Percentiles rank a stretch among this genome's conserved stretches.
phyloP scores from a whole-genome alignment of 1,140 invertebrate genomes.

The Zophobas atratus region DNA sequence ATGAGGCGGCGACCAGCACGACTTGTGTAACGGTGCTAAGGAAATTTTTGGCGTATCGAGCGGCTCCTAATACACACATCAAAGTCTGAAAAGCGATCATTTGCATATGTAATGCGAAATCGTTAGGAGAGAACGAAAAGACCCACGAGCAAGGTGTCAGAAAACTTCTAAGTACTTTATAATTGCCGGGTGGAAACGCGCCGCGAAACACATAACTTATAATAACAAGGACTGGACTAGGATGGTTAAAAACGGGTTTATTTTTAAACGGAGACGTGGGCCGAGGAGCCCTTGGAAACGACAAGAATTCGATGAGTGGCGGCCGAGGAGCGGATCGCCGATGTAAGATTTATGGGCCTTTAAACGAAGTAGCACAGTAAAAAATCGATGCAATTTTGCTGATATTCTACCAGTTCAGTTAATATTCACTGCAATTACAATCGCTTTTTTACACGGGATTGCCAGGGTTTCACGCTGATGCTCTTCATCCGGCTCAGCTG shows the following conservation, averaged over 20 bases:
- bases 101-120: slow-evolving; percentile 40
- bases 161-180: slow-evolving; percentile 60
- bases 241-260: background rate
- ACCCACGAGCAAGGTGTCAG: slow-evolving; percentile 55
- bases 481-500: no score
- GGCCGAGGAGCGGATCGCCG: no score
- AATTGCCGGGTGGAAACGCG: slow-evolving; percentile 53
- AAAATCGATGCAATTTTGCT: no score
- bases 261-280: background rate
- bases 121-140: slow-evolving; percentile 7
- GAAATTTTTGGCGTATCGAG: background rate
- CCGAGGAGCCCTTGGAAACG: no score
- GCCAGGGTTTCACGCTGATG: no score
- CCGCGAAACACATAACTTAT: slow-evolving; percentile 51
- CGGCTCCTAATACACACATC: slow-evolving; percentile 27
- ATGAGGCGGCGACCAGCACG: slow-evolving; percentile 2
- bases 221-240: slow-evolving; percentile 49
- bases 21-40: background rate
- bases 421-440: no score
- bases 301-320: no score
- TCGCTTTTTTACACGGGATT: no score
- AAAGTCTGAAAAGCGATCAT: slow-evolving; percentile 12
- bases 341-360: no score
- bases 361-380: no score
- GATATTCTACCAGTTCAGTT: no score